Base-by-base conservation (phyloP, 92 coral and sea anemone genomes). In the Porites cylindrica region DNA sequence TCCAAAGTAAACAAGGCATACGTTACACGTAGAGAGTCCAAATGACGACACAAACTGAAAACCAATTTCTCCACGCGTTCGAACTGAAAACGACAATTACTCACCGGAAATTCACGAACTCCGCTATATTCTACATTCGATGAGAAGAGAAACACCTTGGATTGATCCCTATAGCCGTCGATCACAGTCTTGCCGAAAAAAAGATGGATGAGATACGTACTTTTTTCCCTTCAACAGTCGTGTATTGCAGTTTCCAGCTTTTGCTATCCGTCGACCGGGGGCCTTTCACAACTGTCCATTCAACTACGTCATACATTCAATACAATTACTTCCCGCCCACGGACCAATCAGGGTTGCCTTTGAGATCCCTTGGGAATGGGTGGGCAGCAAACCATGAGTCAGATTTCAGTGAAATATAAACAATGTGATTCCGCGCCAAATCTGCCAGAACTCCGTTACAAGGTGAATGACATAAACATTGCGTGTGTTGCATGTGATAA, bases 311-410 rank as follows among this genome's bases (percentile, higher is more conserved):
- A 92, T 77, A 87, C 74, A 88, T 80, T 79, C 61, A 77, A 81
- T 86, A 92, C 95, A 92, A 92, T 89, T 76, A 65, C 88, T 81
- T 80, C 86, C 95, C 95, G 78, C 93, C 85, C 90, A 89, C 90
- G 66, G 82, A 51, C 95, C 95, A 92, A 92, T 92, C 88, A 87
- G 77, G 4, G 86, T 73, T 38, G 76, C 91, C 72, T 23, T 71
- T 83, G 79, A 75, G 79, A 60, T 93, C 96, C 96, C 96, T 90
- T 82, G 98, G 98, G 98, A 93, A 82, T 93, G 91, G 98, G 94
- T 77, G 89, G 93, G 98, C 91, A 81, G 88, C 82, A 73, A 82
- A 29, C 65, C 88, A 90, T 94, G 90, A 81, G 91, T 84, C 91
- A 88, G 75, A 89, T 76, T 89, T 93, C 83, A 79, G 77, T 82